Evolutionary conservation across 2,888 invertebrate genomes (phyloP).

Genomic region (Boloria selene): DNA sequence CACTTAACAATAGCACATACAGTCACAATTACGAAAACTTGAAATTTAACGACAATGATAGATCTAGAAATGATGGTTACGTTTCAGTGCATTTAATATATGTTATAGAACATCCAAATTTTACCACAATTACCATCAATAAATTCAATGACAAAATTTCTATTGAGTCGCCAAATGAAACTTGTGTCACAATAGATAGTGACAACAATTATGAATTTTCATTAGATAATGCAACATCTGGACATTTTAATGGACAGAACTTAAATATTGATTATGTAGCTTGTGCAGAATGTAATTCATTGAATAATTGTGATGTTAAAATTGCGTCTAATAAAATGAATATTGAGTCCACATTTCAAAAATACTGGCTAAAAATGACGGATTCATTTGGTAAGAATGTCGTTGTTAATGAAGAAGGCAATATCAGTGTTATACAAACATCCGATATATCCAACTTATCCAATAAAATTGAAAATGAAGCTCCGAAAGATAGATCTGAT

Average conservation of each 20-base stretch:
- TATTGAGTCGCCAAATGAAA: conserved; percentile 65
- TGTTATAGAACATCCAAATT: conserved; percentile 77
- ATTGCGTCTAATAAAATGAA: conserved; percentile 50
- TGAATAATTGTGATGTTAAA: conserved; percentile 60
- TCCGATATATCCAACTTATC: conserved; percentile 40
- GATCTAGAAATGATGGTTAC: conserved; percentile 60
- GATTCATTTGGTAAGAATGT: conserved; percentile 67
- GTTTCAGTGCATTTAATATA: conserved; percentile 61
- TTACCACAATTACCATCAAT: conserved; percentile 75
- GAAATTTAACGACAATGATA: conserved; percentile 19
- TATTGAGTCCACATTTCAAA: conserved; percentile 49
- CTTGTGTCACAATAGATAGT: conserved; percentile 52
- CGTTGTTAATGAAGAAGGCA: conserved; percentile 64
- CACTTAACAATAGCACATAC: background rate
- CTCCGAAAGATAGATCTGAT: conserved; percentile 51
- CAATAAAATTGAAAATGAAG: conserved; percentile 39
- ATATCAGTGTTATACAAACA: conserved; percentile 53
- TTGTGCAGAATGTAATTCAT: conserved; percentile 58
- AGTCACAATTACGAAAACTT: background rate
- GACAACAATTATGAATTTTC: conserved; percentile 58
- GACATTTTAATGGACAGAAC: conserved; percentile 61
- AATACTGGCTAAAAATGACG: conserved; percentile 64
- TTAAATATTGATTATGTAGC: conserved; percentile 62
- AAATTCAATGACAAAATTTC: conserved; percentile 57
- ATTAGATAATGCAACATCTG: conserved; percentile 61